Conservation (phyloP, 2,888 invertebrate species). For the Tribolium freemani region DNA sequence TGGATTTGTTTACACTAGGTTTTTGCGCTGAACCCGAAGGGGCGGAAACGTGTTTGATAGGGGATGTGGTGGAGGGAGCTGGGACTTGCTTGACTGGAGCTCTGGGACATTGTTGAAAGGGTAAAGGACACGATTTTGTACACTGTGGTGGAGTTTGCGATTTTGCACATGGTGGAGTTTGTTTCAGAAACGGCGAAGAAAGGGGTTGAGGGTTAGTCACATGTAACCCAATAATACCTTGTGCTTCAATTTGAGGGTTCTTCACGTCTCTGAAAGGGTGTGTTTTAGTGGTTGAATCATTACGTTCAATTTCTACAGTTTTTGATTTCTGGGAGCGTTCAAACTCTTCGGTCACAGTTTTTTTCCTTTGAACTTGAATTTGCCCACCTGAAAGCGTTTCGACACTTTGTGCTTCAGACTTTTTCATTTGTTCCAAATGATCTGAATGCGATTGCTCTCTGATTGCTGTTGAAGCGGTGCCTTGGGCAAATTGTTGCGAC, state of each 20-base stretch:
- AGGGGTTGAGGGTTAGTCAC: constrained; percentile 63
- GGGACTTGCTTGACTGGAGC: constrained; percentile 46
- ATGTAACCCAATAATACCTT: constrained; percentile 56
- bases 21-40: constrained; percentile 55
- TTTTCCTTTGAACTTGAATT: constrained; percentile 75
- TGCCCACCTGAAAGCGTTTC: constrained; percentile 57
- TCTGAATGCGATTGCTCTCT: constrained; percentile 56
- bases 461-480: constrained; percentile 54
- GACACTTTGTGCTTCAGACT: constrained; percentile 54
- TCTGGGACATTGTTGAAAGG: background rate
- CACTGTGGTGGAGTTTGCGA: constrained; percentile 1
- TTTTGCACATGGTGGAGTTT: too few relatives aligned
- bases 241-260: constrained; percentile 52
- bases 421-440: constrained; percentile 56
- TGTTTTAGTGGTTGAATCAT: constrained; percentile 51
- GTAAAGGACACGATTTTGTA: background rate
- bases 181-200: constrained; percentile 50
- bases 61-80: constrained; percentile 53
- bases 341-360: constrained; percentile 77
- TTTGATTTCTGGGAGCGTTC: constrained; percentile 77
- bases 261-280: constrained; percentile 59
- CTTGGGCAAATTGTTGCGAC: constrained; percentile 36
- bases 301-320: constrained; percentile 75
- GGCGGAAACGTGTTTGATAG: constrained; percentile 56
- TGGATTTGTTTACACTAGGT: constrained; percentile 62